Percentiles rank a stretch among this genome's conserved stretches.
Conservation (phyloP, 2,113 vertebrate genomes). For the Alligator sinensis region DNA sequence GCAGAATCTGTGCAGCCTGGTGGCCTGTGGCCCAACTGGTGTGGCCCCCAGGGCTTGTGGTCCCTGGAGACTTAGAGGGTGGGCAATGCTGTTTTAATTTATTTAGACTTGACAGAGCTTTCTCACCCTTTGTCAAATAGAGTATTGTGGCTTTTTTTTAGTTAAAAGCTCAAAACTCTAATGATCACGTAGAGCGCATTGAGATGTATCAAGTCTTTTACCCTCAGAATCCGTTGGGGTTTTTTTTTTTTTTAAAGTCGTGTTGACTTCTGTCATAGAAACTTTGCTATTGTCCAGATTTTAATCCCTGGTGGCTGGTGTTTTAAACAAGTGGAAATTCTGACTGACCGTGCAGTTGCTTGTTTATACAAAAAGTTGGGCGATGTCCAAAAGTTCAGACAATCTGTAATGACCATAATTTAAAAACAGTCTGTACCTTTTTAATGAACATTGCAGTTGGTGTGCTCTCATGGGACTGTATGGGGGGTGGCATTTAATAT, state of each 20-base stretch:
- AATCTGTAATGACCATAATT: constrained; percentile 9
- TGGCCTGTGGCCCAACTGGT: too few species aligned
- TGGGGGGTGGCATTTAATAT: not conserved
- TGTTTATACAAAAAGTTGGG: constrained; percentile 64
- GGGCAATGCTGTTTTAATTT: too few species aligned
- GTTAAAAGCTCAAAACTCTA: not conserved
- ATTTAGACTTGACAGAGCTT: not conserved
- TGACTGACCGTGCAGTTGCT: constrained; percentile 56
- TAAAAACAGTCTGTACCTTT: constrained; percentile 34
- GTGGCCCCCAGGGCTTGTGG: too few species aligned
- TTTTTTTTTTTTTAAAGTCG: not conserved
- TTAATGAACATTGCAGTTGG: not conserved
- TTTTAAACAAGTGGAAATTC: constrained; percentile 64
- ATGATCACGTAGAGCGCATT: too few species aligned
- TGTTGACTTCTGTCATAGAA: not conserved
- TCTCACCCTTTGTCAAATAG: not conserved
- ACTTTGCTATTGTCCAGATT: constrained; percentile 30
- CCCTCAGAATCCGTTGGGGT: not conserved
- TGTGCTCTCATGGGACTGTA: not conserved
- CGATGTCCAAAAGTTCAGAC: constrained; percentile 34
- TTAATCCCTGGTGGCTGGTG: constrained; percentile 19
- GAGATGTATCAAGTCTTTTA: not conserved
- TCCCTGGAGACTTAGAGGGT: too few species aligned
- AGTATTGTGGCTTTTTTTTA: not conserved
- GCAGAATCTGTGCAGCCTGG: too few species aligned